These are phyloP conservation scores for Hippoglossus hippoglossus DNA, from an alignment of 2,797 vertebrate genomes.

Conservation along the genomic window DNA sequence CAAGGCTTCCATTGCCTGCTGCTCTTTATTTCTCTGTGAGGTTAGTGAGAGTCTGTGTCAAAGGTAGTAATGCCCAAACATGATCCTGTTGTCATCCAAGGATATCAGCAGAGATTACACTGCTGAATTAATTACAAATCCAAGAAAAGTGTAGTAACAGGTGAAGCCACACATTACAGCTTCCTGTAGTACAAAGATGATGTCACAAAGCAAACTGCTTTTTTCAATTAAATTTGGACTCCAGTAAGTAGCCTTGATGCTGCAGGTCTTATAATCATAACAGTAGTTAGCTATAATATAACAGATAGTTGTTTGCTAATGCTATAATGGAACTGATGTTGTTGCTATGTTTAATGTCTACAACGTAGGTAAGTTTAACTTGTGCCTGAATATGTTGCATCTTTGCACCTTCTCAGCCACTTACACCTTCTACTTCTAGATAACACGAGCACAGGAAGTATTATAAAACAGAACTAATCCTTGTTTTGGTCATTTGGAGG, in stretches of 20 bases:
- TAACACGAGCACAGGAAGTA: no score
- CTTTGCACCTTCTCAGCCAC: no score
- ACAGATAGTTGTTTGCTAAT: background rate
- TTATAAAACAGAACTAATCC: no score
- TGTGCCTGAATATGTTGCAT: no score
- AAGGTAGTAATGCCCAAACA: background rate
- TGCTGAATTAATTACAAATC: background rate
- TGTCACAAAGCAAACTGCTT: background rate
- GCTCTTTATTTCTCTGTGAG: constrained; percentile 13
- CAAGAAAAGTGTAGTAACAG: background rate
- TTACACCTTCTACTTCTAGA: no score
- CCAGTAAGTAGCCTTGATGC: background rate
- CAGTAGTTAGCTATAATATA: background rate
- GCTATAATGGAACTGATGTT: background rate
- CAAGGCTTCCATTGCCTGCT: background rate
- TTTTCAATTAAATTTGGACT: no score
- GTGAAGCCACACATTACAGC: background rate
- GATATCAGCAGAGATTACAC: background rate
- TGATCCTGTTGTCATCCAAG: background rate
- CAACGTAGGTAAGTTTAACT: no score
- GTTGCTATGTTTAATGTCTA: background rate
- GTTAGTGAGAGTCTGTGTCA: background rate
- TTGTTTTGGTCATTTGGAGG: no score
- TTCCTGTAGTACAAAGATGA: background rate
- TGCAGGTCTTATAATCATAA: background rate